These are phyloP conservation scores for Propithecus deckenii DNA, from an alignment of 2,797 vertebrate genomes.

Conservation along the genomic window DNA sequence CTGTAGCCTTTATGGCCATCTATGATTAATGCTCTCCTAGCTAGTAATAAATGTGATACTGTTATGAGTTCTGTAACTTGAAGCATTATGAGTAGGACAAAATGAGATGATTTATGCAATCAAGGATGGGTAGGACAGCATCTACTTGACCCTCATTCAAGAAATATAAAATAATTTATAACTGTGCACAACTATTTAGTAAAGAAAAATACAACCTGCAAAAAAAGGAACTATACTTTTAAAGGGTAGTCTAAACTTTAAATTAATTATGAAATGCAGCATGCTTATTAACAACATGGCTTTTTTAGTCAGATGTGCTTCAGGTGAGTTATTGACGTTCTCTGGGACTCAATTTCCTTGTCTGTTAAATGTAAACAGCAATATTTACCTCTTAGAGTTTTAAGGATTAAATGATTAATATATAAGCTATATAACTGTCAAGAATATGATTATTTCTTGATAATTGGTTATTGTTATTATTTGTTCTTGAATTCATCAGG, in stretches of 20 bases:
- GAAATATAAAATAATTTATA: slow-evolving; percentile 60
- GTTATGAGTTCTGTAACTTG: background rate
- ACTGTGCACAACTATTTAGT: background rate
- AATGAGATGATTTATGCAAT: slow-evolving; percentile 55
- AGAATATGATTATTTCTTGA: background rate
- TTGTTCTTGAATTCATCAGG: background rate
- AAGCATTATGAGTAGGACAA: slow-evolving; percentile 28
- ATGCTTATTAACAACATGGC: background rate
- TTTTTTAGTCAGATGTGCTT: background rate
- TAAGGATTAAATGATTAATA: background rate
- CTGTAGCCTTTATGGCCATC: slow-evolving; percentile 47
- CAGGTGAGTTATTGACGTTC: background rate
- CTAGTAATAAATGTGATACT: slow-evolving; percentile 45
- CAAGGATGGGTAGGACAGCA: slow-evolving; percentile 24
- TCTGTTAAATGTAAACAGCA: background rate
- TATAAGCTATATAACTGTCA: background rate
- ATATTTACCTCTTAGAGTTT: background rate
- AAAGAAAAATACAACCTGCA: slow-evolving; percentile 9
- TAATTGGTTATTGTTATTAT: background rate
- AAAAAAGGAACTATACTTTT: slow-evolving; percentile 13
- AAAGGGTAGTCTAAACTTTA: background rate
- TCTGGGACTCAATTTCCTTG: slow-evolving; percentile 32
- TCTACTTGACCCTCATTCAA: slow-evolving; percentile 53
- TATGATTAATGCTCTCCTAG: slow-evolving; percentile 52
- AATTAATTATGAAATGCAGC: background rate